Percentiles rank a stretch among this genome's conserved stretches.
phyloP scores from a whole-genome alignment of 2,888 invertebrate species.

The Drosophila parthenogenetica region DNA sequence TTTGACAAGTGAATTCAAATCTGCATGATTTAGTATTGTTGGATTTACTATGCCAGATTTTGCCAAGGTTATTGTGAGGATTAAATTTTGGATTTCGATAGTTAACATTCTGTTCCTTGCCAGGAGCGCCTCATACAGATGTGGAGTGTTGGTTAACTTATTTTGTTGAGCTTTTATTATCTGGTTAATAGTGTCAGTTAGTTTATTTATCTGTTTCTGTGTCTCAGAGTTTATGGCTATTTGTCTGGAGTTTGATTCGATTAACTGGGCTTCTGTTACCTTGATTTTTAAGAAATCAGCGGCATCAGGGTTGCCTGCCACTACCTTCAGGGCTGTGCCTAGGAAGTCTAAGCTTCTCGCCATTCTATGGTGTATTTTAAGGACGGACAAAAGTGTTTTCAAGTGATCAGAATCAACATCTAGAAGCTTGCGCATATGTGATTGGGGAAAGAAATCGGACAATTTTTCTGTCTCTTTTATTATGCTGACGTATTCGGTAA shows the following conservation, averaged over 20 bases:
- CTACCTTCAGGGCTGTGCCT: not conserved
- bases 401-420: not conserved
- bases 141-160: not conserved
- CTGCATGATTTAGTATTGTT: not conserved
- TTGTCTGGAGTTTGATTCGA: not conserved
- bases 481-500: not conserved
- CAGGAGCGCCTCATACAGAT: not conserved
- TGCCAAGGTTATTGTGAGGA: slow-evolving; percentile 4
- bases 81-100: slow-evolving; percentile 1
- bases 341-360: not conserved
- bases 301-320: not conserved
- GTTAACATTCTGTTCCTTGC: slow-evolving; percentile 3
- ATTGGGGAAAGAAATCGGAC: not conserved
- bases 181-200: slow-evolving; percentile 3
- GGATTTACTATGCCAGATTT: not conserved
- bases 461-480: not conserved
- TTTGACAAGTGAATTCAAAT: slow-evolving; percentile 7
- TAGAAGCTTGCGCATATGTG: not conserved
- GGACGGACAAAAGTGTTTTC: not conserved
- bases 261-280: not conserved
- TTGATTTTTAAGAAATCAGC: not conserved
- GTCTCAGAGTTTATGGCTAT: not conserved
- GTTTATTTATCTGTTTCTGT: not conserved
- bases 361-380: slow-evolving; percentile 3
- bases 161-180: not conserved